Evolutionary conservation across 1,140 invertebrate species (phyloP).

Genomic region (Dreissena polymorpha): DNA sequence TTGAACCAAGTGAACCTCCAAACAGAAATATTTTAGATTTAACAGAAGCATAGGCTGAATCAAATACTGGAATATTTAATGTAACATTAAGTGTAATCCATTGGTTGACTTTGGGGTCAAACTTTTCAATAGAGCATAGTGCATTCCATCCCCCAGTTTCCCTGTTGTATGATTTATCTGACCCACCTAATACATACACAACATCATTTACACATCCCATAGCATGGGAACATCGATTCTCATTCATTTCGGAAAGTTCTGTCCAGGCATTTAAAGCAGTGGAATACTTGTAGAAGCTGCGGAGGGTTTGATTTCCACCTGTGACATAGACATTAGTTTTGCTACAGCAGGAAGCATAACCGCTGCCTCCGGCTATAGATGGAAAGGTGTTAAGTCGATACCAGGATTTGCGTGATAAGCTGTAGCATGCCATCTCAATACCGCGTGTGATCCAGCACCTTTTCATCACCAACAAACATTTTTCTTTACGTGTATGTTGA

Average conservation of each 20-base stretch:
- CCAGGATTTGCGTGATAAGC: slow-evolving; percentile 38
- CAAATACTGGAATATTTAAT: slow-evolving; percentile 41
- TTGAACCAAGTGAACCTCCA: slow-evolving; percentile 36
- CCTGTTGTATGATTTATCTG: not conserved
- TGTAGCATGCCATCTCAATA: slow-evolving; percentile 37
- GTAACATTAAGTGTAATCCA: slow-evolving; percentile 11
- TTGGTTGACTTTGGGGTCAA: slow-evolving; percentile 2
- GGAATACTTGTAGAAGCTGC: slow-evolving; percentile 18
- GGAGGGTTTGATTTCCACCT: slow-evolving; percentile 14
- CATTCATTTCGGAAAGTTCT: slow-evolving; percentile 10
- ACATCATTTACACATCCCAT: slow-evolving; percentile 21
- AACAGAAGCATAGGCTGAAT: slow-evolving; percentile 39
- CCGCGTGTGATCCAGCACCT: slow-evolving; percentile 14
- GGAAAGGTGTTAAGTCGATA: slow-evolving; percentile 11
- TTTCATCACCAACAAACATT: slow-evolving; percentile 42
- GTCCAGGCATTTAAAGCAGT: slow-evolving; percentile 34
- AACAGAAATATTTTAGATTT: slow-evolving; percentile 40
- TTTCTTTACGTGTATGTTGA: slow-evolving; percentile 41
- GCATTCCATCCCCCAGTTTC: not conserved
- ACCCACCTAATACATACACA: slow-evolving; percentile 50
- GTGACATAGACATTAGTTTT: slow-evolving; percentile 29
- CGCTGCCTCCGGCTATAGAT: slow-evolving; percentile 11
- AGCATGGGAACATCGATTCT: slow-evolving; percentile 22
- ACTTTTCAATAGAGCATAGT: slow-evolving; percentile 37
- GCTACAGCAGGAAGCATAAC: slow-evolving; percentile 25